Conservation (phyloP, 2,797 vertebrate genomes). For the Parauchenoglanis punctatus region DNA sequence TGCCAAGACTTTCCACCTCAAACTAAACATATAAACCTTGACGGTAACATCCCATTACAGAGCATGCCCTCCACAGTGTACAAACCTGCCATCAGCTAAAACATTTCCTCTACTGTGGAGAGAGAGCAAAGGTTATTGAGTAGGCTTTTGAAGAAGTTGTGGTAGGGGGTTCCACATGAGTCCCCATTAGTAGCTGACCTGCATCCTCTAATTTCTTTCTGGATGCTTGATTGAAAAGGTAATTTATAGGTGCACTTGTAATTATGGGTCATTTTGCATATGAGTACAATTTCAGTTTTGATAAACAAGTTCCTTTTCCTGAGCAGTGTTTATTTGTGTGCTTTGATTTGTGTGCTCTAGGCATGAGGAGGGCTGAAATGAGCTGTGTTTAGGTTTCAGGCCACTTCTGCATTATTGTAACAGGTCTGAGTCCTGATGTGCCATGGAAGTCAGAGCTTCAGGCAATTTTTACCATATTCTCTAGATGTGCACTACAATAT, state of each 20-base stretch:
- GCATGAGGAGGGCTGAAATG: neutral
- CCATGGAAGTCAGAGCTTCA: neutral
- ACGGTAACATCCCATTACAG: constrained; percentile 41
- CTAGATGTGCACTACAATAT: neutral
- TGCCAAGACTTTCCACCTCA: constrained; percentile 46
- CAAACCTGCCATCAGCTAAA: constrained; percentile 35
- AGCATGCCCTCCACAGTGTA: constrained; percentile 25
- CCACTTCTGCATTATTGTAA: neutral
- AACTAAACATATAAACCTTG: constrained; percentile 49
- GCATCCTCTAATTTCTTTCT: constrained; percentile 80
- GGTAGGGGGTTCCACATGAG: constrained; percentile 57
- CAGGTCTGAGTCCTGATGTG: constrained; percentile 6
- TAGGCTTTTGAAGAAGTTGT: constrained; percentile 35
- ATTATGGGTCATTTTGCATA: constrained; percentile 91
- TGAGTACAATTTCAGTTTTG: constrained; percentile 85
- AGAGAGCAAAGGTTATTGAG: constrained; percentile 46
- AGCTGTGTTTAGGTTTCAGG: neutral
- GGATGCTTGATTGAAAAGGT: constrained; percentile 83
- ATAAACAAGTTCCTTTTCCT: constrained; percentile 78
- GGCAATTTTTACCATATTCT: constrained; percentile 2
- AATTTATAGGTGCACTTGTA: constrained; percentile 89
- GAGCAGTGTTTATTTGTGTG: constrained; percentile 82
- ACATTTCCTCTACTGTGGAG: constrained; percentile 13
- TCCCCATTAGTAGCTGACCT: constrained; percentile 65
- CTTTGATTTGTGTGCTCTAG: constrained; percentile 83